phyloP scores from a whole-genome alignment of 2,888 invertebrate species.

The Notodonta dromedarius region DNA sequence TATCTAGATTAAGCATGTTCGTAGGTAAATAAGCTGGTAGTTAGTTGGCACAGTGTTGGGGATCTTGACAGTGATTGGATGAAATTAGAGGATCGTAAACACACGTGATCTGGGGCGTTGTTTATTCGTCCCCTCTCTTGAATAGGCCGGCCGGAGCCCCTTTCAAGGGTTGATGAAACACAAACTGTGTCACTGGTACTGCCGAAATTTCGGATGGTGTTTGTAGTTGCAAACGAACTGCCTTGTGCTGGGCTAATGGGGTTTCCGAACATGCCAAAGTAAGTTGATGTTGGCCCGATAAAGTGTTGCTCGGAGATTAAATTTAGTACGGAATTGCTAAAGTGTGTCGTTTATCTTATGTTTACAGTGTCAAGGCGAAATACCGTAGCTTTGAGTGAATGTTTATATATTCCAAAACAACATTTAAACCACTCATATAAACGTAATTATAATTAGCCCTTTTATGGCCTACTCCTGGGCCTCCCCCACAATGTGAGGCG shows the following conservation, averaged over 20 bases:
- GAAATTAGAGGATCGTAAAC: slow-evolving; percentile 67
- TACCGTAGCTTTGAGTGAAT: neutral
- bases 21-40: slow-evolving; percentile 24
- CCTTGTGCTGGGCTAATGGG: slow-evolving; percentile 62
- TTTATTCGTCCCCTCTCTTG: slow-evolving; percentile 62
- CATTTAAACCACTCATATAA: no score
- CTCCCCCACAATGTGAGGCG: no score
- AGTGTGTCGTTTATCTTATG: neutral
- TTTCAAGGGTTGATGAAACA: slow-evolving; percentile 77
- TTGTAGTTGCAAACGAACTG: slow-evolving; percentile 66
- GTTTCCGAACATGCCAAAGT: slow-evolving; percentile 51
- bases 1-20: slow-evolving; percentile 8
- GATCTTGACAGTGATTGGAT: slow-evolving; percentile 66
- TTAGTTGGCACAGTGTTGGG: slow-evolving; percentile 24
- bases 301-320: slow-evolving; percentile 15
- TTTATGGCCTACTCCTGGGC: no score
- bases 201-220: slow-evolving; percentile 71
- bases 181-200: slow-evolving; percentile 76
- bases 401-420: neutral
- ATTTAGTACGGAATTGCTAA: slow-evolving; percentile 10
- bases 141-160: slow-evolving; percentile 56
- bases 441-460: no score
- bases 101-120: slow-evolving; percentile 61
- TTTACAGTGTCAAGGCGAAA: neutral
- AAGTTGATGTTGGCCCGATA: slow-evolving; percentile 18